phyloP scores from a whole-genome alignment of 2,888 invertebrate species.

The Copidosoma aretas region DNA sequence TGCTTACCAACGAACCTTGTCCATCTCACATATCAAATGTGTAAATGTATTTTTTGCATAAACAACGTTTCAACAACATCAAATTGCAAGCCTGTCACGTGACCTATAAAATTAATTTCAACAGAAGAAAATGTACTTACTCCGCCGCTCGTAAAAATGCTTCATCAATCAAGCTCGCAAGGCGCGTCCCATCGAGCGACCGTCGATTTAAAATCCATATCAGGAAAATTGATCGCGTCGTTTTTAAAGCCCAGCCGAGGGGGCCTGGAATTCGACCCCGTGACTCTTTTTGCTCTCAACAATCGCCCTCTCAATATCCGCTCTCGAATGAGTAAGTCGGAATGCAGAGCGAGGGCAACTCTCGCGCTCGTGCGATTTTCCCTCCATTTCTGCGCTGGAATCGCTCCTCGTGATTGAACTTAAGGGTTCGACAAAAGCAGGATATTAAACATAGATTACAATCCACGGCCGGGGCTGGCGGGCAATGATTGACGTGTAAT shows the following conservation, averaged over 20 bases:
- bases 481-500: neutral
- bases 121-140: too few relatives aligned
- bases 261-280: neutral
- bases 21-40: too few relatives aligned
- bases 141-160: too few relatives aligned
- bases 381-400: constrained; percentile 6
- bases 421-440: constrained; percentile 43
- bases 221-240: constrained; percentile 5
- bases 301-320: constrained; percentile 27
- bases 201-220: neutral
- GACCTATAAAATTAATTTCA: too few relatives aligned
- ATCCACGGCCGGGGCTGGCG: constrained; percentile 36
- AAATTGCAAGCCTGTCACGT: too few relatives aligned
- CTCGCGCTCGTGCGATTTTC: neutral
- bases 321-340: constrained; percentile 7
- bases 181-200: too few relatives aligned
- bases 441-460: constrained; percentile 54
- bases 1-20: too few relatives aligned
- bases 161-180: too few relatives aligned
- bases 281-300: neutral
- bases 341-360: neutral
- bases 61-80: too few relatives aligned
- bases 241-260: neutral
- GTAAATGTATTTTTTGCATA: too few relatives aligned
- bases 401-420: constrained; percentile 13